Evolutionary conservation across 2,888 invertebrate species (phyloP), one percentile per base, ranked within the genome.

Genomic region (Cyaniris semiargus): DNA sequence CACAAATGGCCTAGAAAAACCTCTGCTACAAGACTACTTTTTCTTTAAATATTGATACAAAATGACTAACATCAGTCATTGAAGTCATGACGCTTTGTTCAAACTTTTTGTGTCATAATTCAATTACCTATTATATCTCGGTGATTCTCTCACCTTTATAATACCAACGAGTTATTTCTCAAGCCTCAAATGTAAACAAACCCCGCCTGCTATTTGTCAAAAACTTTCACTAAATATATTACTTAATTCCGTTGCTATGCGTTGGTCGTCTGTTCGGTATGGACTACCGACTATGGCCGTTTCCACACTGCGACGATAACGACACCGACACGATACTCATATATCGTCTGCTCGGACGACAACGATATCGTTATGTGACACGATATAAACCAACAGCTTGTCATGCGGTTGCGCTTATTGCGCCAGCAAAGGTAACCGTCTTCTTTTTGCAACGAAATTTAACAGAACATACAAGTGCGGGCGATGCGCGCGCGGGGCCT

Each of bases 151-250:
- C 48, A 34, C 66, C 58, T 72, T 58, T 21, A 58, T 66, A 66
- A 53, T 27, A 27, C 23, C 66, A 66, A 15, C 66, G 27, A 27
- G 27, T 23, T 66, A 23, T 15, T 66, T 66, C 66, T 66, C 66
- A 66, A 66, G 66, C 15, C 66, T 27, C 66, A 13, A 15, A 66
- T 66, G 27, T 31, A 66, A 66, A 66, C 66, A 66, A 66, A 66
- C 66, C 66, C 27, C 66, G 27, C 66, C 66, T 66, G 66, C 60
- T 23, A 66, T 66, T 66, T 31, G 27, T 66, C 66, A 15, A 66
- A 66, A 66, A 66, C 66, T 66, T 66, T 66, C 66, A 15, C 66
- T 31, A 66, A 60, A 60, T 60, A 58, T 58, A 58, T 58, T 58
- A 44, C 66, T 31, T 66, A 27, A 66, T 18, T 31, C 23, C 3